These are phyloP conservation scores for Drosophila melanica DNA, from an alignment of 1,140 invertebrate species.

Conservation along the genomic window DNA sequence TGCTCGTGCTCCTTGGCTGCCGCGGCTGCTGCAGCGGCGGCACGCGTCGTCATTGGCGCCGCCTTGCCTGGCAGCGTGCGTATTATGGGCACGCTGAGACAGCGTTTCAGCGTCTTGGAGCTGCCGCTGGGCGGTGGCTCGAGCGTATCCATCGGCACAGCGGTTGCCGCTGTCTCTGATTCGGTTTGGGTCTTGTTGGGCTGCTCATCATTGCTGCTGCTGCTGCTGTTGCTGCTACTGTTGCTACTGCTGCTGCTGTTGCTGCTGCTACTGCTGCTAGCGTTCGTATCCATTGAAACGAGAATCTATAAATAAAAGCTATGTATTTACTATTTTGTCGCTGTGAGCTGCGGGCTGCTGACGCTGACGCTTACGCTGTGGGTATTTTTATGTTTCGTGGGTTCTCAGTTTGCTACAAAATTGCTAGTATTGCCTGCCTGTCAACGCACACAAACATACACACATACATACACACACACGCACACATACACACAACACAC, in stretches of 20 bases:
- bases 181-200: slow-evolving; percentile 11
- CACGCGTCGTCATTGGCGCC: slow-evolving; percentile 77
- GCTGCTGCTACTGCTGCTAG: slow-evolving; percentile 25
- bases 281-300: slow-evolving; percentile 65
- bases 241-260: not conserved
- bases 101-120: slow-evolving; percentile 89
- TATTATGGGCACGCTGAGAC: slow-evolving; percentile 93
- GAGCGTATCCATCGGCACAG: slow-evolving; percentile 60
- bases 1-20: slow-evolving; percentile 66
- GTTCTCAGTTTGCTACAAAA: slow-evolving; percentile 35
- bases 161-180: not conserved
- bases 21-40: slow-evolving; percentile 83
- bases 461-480: slow-evolving; percentile 5
- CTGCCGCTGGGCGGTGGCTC: slow-evolving; percentile 53
- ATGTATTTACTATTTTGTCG: slow-evolving; percentile 42
- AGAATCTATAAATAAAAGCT: slow-evolving; percentile 46
- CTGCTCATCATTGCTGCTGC: slow-evolving; percentile 43
- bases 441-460: slow-evolving; percentile 13
- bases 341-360: slow-evolving; percentile 8
- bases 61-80: slow-evolving; percentile 83
- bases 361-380: slow-evolving; percentile 20
- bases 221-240: slow-evolving; percentile 2
- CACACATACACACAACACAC: slow-evolving; percentile 10
- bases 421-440: slow-evolving; percentile 8
- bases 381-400: slow-evolving; percentile 55